Base-by-base conservation (phyloP, 2,888 invertebrate genomes). In the Dascillus cervinus region DNA sequence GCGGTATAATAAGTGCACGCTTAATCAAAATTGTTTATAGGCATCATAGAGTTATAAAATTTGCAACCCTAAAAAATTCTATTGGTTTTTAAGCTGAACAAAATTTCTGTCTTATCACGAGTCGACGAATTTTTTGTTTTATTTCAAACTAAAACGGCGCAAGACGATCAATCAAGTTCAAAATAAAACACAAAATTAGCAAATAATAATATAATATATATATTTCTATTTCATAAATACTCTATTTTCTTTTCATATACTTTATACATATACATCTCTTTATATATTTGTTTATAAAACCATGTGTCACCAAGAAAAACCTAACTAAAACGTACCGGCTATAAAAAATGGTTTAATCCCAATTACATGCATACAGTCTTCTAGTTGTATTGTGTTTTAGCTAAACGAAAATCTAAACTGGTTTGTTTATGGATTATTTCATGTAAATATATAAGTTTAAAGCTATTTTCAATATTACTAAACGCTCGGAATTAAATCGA, bases 251-350 rank as follows among this genome's bases (percentile, higher is more conserved):
- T 36, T 30, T 62, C 56, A 62, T 63, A 64, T 62, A 62, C 56
- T 64, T 62, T 65, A 62, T 63, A 64, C 62, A 64, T 64, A 63
- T 62, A 62, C 60, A 62, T 62, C 61, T 64, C 61, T 63, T 58
- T 58, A 56, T 61, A 60, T 61, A 49, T 56, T 56, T 55, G 56
- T 58, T 62, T 62, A 63, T 62, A 62, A 64, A 64, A 64, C 62
- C 62, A 62, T 60, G 62, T 63, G 59, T 64, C 62, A 63, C 62
- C 63, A 63, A 61, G 53, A 58, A 58, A 60, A 58, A 58, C 57
- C 59, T 57, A 60, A 60, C 56, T 55, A 54, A 50, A 49, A 47
- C 26, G 46, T 50, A 49, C 49, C 51, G n/a, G 49, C 46, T 53
- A 52, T 48, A 44, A 51, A 55, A 55, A 56, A 54, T 55, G 54